phyloP scores from a whole-genome alignment of 1,140 invertebrate species.

The Centruroides vittatus region DNA sequence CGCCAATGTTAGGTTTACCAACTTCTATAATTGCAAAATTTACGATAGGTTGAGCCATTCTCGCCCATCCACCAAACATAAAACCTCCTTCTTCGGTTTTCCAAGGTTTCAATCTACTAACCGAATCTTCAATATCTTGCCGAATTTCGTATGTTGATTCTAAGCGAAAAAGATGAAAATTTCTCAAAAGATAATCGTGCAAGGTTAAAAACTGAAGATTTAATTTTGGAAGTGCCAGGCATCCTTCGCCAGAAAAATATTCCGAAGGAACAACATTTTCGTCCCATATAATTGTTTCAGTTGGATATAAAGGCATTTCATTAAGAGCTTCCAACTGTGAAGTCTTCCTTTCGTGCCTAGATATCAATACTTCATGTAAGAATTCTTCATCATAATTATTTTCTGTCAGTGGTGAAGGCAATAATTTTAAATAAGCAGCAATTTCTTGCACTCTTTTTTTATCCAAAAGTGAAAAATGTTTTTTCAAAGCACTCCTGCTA shows the following conservation, averaged over 20 bases:
- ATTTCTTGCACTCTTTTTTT: constrained; percentile 67
- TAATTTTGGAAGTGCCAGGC: constrained; percentile 89
- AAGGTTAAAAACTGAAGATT: constrained; percentile 97
- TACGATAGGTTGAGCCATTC: constrained; percentile 92
- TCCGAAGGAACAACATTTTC: constrained; percentile 97
- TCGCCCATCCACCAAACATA: constrained; percentile 92
- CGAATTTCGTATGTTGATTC: constrained; percentile 99
- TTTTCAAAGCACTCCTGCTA: constrained; percentile 62
- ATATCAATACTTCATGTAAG: constrained; percentile 67
- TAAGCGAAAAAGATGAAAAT: constrained; percentile 93
- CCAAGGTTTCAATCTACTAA: constrained; percentile 88
- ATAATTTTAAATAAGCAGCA: constrained; percentile 67
- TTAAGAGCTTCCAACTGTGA: constrained; percentile 93
- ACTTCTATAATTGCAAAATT: constrained; percentile 87
- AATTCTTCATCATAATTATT: constrained; percentile 57
- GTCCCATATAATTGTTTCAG: constrained; percentile 97
- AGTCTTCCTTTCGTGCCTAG: constrained; percentile 68
- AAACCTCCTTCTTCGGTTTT: constrained; percentile 68
- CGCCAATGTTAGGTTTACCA: constrained; percentile 51
- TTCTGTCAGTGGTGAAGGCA: constrained; percentile 56
- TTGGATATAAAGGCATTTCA: constrained; percentile 96
- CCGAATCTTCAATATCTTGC: constrained; percentile 94
- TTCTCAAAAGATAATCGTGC: constrained; percentile 93
- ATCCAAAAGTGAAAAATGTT: constrained; percentile 69
- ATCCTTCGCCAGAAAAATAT: constrained; percentile 89